Percentiles rank a stretch among this genome's conserved stretches.
Conservation (phyloP, 1,140 invertebrate genomes). For the Argopecten irradians region DNA sequence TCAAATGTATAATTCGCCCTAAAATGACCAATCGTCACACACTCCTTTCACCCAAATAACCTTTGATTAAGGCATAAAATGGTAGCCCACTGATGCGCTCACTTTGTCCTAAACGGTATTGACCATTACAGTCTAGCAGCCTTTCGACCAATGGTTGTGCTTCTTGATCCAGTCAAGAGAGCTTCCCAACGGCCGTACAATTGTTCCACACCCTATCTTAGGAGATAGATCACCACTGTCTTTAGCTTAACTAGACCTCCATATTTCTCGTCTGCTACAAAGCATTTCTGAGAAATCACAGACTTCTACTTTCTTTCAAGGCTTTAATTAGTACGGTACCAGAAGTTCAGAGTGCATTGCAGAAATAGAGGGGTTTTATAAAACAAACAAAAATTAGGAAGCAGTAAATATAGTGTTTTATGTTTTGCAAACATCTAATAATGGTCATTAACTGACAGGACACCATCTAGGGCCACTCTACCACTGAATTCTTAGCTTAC, state of each 20-base stretch:
- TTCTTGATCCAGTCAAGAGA: not conserved
- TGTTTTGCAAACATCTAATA: no score
- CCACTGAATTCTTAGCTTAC: no score
- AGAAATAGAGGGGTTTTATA: no score
- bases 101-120: not conserved
- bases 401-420: no score
- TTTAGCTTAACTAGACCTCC: not conserved
- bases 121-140: not conserved
- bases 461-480: no score
- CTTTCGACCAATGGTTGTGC: not conserved
- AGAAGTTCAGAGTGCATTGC: no score
- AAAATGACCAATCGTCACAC: conserved; percentile 3
- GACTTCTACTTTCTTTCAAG: no score
- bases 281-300: not conserved
- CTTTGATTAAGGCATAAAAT: conserved; percentile 18
- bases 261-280: not conserved
- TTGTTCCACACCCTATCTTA: not conserved
- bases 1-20: conserved; percentile 1
- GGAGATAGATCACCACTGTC: not conserved
- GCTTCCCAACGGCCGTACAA: not conserved
- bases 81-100: not conserved
- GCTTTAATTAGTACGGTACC: no score
- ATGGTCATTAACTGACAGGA: no score
- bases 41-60: conserved; percentile 5
- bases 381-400: no score